Conservation (phyloP, 2,888 invertebrate genomes). For the Leptinotarsa juncta region DNA sequence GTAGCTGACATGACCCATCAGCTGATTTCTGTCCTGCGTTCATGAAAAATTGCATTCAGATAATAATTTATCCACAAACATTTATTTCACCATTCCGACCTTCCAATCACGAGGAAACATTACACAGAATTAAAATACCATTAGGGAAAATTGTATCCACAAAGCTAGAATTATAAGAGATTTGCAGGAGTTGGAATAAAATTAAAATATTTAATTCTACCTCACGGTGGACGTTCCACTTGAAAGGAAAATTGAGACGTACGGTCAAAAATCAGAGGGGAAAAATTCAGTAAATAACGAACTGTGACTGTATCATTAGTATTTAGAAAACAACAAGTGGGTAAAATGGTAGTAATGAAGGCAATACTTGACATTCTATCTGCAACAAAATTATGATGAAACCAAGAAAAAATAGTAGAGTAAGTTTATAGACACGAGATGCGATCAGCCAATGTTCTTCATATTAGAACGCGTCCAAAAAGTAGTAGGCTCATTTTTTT, state of each 20-base stretch:
- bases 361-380: too few species aligned
- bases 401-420: too few species aligned
- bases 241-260: slow-evolving; percentile 32
- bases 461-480: too few species aligned
- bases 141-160: slow-evolving; percentile 37
- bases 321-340: background rate
- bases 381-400: too few species aligned
- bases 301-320: background rate
- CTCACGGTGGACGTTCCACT: slow-evolving; percentile 21
- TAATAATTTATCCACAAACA: slow-evolving; percentile 45
- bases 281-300: background rate
- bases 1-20: background rate
- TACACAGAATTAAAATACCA: slow-evolving; percentile 43
- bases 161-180: slow-evolving; percentile 37
- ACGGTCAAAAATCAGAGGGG: slow-evolving; percentile 30
- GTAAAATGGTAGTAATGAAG: too few species aligned
- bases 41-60: slow-evolving; percentile 41
- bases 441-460: too few species aligned
- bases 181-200: slow-evolving; percentile 36
- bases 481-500: too few species aligned
- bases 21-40: background rate
- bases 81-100: slow-evolving; percentile 40
- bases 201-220: slow-evolving; percentile 38
- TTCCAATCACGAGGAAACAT: slow-evolving; percentile 23
- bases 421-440: too few species aligned